Base-by-base conservation (phyloP, 1,140 invertebrate species). In the Bombyx mandarina region DNA sequence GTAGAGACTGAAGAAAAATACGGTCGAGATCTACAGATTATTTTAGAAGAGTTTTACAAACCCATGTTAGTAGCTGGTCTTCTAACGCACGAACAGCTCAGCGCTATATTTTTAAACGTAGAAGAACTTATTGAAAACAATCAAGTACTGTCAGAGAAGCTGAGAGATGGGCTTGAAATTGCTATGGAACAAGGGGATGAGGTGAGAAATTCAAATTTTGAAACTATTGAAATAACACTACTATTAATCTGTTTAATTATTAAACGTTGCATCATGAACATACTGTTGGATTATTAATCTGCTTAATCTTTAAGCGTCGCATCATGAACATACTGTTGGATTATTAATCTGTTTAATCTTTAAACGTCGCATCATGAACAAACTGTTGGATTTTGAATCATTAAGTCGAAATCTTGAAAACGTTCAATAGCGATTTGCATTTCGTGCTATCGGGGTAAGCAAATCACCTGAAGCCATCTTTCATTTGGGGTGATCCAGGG, bases 1-100 rank as follows among this genome's bases (percentile, higher is more conserved):
- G 94, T 98, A 3, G 97, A 99, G 82, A 98, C 97, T 1, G 97
- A 99, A 88, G 93, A 97, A 66, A 98, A 97, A 77, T 99, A 98
- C 77, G 96, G 96, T 2, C 89, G 96, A 65, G 97, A 98, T 88
- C 88, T 98, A 63, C 93, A 94, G 71, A 97, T 98, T 50, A 94
- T 98, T 58, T 85, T 96, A 49, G 96, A 98, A 81, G 96, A 99
- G 80, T 98, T 99, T 84, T 96, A 97, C 81, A 93, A 94, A 70
- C 97, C 96, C 0, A 97, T 98, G 93, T 88, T 96, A 63, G 93
- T 96, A 44, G 96, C 96, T 55, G 96, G 96, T 56, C 83, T 95
- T 49, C 88, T 95, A 6, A 94, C 92, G 22, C 92, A 93, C 60
- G 94, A 95, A 73, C 94, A 95, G 80, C 86, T 98, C 49, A 93